Conservation (phyloP, 2,888 invertebrate genomes). For the Morpho helenor region DNA sequence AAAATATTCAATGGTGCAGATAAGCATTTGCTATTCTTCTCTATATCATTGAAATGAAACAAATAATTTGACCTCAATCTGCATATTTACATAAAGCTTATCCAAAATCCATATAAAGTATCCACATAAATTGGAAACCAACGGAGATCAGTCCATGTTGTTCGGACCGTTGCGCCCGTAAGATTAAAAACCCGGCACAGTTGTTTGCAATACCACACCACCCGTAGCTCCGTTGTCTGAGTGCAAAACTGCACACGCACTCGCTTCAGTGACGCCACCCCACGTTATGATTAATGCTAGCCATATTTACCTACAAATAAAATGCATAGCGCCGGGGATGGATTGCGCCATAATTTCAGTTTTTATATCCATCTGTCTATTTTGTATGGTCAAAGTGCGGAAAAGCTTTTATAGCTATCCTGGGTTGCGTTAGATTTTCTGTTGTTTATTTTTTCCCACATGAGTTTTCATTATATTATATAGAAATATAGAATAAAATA, state of each 20-base stretch:
- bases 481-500: no score
- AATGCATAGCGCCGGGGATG: constrained; percentile 25
- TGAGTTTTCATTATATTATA: constrained; percentile 1
- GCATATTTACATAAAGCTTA: neutral
- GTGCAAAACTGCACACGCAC: constrained; percentile 53
- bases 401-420: constrained; percentile 34
- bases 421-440: constrained; percentile 13
- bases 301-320: constrained; percentile 43
- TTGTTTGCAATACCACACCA: constrained; percentile 52
- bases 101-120: neutral
- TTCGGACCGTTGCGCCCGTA: constrained; percentile 8
- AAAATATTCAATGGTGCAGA: no score
- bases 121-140: neutral
- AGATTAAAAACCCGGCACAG: constrained; percentile 43
- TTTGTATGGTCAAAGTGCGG: constrained; percentile 50
- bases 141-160: constrained; percentile 5
- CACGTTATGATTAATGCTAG: constrained; percentile 63
- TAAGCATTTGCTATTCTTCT: no score
- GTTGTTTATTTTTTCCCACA: neutral
- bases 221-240: constrained; percentile 29
- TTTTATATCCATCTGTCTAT: constrained; percentile 58
- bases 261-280: constrained; percentile 42
- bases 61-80: neutral
- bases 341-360: constrained; percentile 55
- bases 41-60: no score